Evolutionary conservation across 2,888 invertebrate species (phyloP), one percentile per base, ranked within the genome.

Genomic region (Anodontia alba): DNA sequence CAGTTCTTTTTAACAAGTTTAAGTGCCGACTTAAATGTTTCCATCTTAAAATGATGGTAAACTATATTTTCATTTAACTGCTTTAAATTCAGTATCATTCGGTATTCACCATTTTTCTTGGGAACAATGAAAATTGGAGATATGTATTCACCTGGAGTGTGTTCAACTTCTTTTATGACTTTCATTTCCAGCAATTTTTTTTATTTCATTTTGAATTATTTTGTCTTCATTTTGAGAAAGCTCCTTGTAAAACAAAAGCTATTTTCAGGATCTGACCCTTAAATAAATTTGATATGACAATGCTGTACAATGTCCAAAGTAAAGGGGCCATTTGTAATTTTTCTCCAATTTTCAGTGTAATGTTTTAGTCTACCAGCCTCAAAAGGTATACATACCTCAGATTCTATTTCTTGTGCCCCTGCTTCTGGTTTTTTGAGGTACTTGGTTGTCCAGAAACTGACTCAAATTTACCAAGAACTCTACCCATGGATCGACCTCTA

Each of bases 31-130:
- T 84, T 38, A 23, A 88, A 73, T 8, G 76, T 77, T 5, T 83
- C 83, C 87, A 88, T 88, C 75, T 88, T 84, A 69, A 88, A 88
- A 80, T 87, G 87, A 29, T 78, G 69, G 67, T 88, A 87, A 33
- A 38, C 68, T n/a, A 83, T 67, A 67, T 46, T 31, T 49, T 76
- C 31, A 80, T 85, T 85, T 8, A 81, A 62, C 12, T 80, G 66
- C 73, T 76, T 80, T 29, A 78, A 62, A 67, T 81, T 81, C 29
- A 77, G 36, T 36, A 77, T 76, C 73, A 81, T 77, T 70, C 76
- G 54, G 29, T 77, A 73, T 73, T 81, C 77, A 23, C 80, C 77
- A 76, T 70, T 46, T 31, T 66, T 72, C 62, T 80, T 77, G 2
- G 76, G 73, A 26, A 76, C 31, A 23, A 69, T 23, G 68, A 72